Evolutionary conservation across 2,888 invertebrate genomes (phyloP).

Genomic region (Cerceris rybyensis): DNA sequence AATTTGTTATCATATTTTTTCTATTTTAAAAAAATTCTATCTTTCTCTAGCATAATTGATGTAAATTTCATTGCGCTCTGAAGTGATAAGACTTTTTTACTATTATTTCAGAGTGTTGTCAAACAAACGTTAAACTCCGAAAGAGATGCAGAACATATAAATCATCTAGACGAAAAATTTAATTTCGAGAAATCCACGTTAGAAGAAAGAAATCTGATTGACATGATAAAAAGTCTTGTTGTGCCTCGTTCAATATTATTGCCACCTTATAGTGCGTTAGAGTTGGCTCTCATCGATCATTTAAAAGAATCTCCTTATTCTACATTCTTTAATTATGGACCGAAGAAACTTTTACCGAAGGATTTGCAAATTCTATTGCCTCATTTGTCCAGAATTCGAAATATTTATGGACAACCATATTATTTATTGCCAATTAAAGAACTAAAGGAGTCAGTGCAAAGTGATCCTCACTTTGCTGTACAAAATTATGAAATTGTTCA

Average conservation of each 20-base stretch:
- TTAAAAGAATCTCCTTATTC: slow-evolving; percentile 5
- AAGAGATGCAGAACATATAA: neutral
- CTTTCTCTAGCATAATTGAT: no score
- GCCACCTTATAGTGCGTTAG: slow-evolving; percentile 1
- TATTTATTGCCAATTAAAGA: neutral
- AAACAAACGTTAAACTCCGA: no score
- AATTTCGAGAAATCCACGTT: neutral
- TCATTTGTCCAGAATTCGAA: neutral
- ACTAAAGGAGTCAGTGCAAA: neutral
- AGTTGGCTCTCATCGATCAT: neutral
- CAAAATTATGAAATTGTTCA: neutral
- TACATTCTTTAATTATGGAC: neutral
- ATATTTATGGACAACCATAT: neutral
- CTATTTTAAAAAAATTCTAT: no score
- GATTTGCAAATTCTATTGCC: neutral
- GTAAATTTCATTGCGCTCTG: no score
- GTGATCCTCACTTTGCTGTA: neutral
- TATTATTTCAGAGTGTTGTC: no score
- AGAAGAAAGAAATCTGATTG: slow-evolving; percentile 6
- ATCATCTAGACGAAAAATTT: neutral
- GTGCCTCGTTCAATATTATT: neutral
- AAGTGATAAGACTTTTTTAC: no score
- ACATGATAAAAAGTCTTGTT: slow-evolving; percentile 3
- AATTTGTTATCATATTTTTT: no score
- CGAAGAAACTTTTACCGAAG: neutral